These are phyloP conservation scores for Dipodomys spectabilis DNA, from an alignment of 2,113 vertebrate genomes.

Conservation along the genomic window DNA sequence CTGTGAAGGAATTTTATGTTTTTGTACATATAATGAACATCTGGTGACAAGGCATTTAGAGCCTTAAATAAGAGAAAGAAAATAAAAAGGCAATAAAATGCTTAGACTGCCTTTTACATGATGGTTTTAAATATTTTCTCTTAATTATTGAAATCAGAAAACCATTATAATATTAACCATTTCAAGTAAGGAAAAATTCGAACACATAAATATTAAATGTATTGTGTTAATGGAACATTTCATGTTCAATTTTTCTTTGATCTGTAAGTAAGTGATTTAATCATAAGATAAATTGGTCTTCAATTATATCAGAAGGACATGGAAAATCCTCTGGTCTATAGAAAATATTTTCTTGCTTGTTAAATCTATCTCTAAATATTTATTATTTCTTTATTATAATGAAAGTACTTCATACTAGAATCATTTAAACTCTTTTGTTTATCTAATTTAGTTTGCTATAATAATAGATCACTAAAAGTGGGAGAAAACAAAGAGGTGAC, in stretches of 20 bases:
- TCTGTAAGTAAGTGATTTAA: slow-evolving; percentile 88
- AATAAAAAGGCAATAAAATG: slow-evolving; percentile 85
- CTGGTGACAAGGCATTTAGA: slow-evolving; percentile 86
- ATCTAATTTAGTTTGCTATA: slow-evolving; percentile 80
- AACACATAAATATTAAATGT: slow-evolving; percentile 86
- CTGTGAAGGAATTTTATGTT: slow-evolving; percentile 72
- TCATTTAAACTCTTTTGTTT: slow-evolving; percentile 78
- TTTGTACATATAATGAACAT: slow-evolving; percentile 86
- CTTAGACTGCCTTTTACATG: slow-evolving; percentile 82
- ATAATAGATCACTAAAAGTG: slow-evolving; percentile 48
- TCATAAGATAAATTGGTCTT: slow-evolving; percentile 87
- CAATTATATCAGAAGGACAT: slow-evolving; percentile 87
- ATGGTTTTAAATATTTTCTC: slow-evolving; percentile 80
- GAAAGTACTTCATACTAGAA: slow-evolving; percentile 80
- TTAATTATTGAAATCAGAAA: slow-evolving; percentile 80
- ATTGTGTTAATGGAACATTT: slow-evolving; percentile 88
- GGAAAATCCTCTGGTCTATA: slow-evolving; percentile 84
- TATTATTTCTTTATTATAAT: slow-evolving; percentile 77
- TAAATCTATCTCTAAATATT: slow-evolving; percentile 74
- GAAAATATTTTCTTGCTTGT: slow-evolving; percentile 82
- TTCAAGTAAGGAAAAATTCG: slow-evolving; percentile 83
- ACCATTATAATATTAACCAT: slow-evolving; percentile 83
- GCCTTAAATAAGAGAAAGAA: slow-evolving; percentile 69
- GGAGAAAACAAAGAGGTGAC: too few species aligned
- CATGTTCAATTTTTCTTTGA: slow-evolving; percentile 90